Percentiles rank a stretch among this genome's conserved stretches.
Evolutionary conservation across 2,113 vertebrate genomes (phyloP).

Genomic region (Nothocercus julius): DNA sequence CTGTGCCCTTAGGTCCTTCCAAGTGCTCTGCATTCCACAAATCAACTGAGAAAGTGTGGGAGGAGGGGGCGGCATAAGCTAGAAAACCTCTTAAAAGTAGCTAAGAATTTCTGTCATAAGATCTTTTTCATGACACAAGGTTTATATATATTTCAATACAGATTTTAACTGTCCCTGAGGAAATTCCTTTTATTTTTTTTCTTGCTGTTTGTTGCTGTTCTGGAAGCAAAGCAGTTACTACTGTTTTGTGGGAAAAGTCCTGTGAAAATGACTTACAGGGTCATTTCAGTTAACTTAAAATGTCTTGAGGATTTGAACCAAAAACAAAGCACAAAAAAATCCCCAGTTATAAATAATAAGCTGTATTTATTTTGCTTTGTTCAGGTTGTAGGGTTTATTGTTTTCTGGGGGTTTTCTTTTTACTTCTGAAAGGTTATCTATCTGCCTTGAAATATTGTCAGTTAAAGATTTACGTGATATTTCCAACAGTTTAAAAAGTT

Average conservation of each 20-base stretch:
- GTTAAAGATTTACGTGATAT: slow-evolving; percentile 64
- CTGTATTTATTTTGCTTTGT: not conserved
- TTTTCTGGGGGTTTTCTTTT: not conserved
- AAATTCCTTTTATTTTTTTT: not conserved
- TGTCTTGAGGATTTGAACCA: not conserved
- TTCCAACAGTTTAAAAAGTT: slow-evolving; percentile 72
- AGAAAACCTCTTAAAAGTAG: not conserved
- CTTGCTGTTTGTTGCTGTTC: not conserved
- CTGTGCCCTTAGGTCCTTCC: not conserved
- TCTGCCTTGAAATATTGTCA: slow-evolving; percentile 26
- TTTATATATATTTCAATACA: not conserved
- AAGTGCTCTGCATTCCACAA: not conserved
- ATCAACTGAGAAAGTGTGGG: not conserved
- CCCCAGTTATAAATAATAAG: not conserved
- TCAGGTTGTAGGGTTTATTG: not conserved
- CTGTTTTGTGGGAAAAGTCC: not conserved
- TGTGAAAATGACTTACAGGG: not conserved
- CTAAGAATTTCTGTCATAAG: not conserved
- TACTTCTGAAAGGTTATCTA: not conserved
- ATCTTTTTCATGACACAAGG: not conserved
- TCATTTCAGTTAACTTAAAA: not conserved
- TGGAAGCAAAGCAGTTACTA: not conserved
- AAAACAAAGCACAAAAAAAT: not conserved
- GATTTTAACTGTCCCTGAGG: not conserved
- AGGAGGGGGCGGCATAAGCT: not conserved